A percentile compares a stretch with the other conserved stretches of the same genome.
phyloP scores from a whole-genome alignment of 1,140 invertebrate genomes.

The Bombus huntii region DNA sequence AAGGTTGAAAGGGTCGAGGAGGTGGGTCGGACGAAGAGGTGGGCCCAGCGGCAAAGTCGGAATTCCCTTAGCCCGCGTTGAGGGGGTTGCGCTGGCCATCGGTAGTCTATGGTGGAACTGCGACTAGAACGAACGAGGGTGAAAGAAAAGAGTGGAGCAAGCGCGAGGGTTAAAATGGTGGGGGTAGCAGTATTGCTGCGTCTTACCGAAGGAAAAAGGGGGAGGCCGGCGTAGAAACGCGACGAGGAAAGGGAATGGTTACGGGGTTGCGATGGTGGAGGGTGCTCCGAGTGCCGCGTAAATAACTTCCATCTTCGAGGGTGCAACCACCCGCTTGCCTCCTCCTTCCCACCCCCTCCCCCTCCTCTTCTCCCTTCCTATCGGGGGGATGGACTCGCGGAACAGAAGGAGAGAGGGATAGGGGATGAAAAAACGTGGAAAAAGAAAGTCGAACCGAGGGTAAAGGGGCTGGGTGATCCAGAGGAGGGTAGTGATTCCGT shows the following conservation, averaged over 20 bases:
- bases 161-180: slow-evolving; percentile 15
- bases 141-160: slow-evolving; percentile 52
- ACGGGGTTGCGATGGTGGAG: slow-evolving; percentile 63
- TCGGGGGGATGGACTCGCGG: slow-evolving; percentile 40
- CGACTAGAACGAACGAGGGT: slow-evolving; percentile 49
- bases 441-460: slow-evolving; percentile 36
- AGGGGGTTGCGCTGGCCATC: slow-evolving; percentile 53
- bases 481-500: slow-evolving; percentile 43
- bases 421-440: slow-evolving; percentile 43
- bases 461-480: slow-evolving; percentile 41
- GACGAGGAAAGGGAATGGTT: slow-evolving; percentile 58
- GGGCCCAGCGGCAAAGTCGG: slow-evolving; percentile 51
- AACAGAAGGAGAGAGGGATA: slow-evolving; percentile 33
- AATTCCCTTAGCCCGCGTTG: slow-evolving; percentile 51
- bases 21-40: slow-evolving; percentile 41
- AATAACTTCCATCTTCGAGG: slow-evolving; percentile 76
- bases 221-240: slow-evolving; percentile 45
- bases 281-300: slow-evolving; percentile 68
- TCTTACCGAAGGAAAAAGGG: slow-evolving; percentile 62
- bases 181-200: slow-evolving; percentile 40
- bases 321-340: slow-evolving; percentile 55
- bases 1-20: slow-evolving; percentile 14
- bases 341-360: background rate
- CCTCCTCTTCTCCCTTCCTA: background rate
- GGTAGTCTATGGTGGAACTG: slow-evolving; percentile 46